Conservation (phyloP, 2,888 invertebrate species). For the Galerucella nymphaeae region DNA sequence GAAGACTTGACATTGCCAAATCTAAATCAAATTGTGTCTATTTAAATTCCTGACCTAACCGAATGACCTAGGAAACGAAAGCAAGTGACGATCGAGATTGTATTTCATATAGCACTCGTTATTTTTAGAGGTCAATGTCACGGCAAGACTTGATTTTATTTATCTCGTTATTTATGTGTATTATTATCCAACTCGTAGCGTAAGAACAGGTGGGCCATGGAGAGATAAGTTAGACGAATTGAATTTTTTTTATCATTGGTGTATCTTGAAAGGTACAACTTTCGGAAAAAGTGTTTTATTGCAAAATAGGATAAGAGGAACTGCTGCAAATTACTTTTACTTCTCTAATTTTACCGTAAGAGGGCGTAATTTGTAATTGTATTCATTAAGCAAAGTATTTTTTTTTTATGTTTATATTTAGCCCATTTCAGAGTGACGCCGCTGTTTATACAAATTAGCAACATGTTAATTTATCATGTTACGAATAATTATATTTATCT, state of each 20-base stretch:
- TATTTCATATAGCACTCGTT: slow-evolving; percentile 29
- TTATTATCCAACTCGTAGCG: slow-evolving; percentile 25
- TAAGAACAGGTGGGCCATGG: slow-evolving; percentile 20
- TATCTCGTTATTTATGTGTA: slow-evolving; percentile 36
- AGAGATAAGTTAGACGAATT: not conserved
- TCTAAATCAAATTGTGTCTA: slow-evolving; percentile 10
- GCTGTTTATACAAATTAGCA: not conserved
- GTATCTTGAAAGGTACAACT: not conserved
- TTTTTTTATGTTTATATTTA: too few relatives aligned
- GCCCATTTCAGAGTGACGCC: not conserved
- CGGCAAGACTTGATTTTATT: slow-evolving; percentile 29
- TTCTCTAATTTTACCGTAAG: too few relatives aligned
- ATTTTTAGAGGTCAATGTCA: slow-evolving; percentile 38
- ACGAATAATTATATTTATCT: slow-evolving; percentile 4
- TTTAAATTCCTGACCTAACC: slow-evolving; percentile 33
- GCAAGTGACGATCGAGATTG: slow-evolving; percentile 23
- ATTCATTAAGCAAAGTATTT: too few relatives aligned
- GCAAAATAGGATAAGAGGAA: too few relatives aligned
- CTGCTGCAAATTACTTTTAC: too few relatives aligned
- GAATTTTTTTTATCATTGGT: not conserved
- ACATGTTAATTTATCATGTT: not conserved
- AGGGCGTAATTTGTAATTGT: too few relatives aligned
- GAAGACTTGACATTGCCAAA: not conserved
- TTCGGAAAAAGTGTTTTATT: too few relatives aligned
- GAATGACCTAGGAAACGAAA: slow-evolving; percentile 26